Percentiles rank a stretch among this genome's conserved stretches.
These are phyloP conservation scores for Chrysolina oricalcia DNA, from an alignment of 2,888 invertebrate genomes.

Conservation along the genomic window DNA sequence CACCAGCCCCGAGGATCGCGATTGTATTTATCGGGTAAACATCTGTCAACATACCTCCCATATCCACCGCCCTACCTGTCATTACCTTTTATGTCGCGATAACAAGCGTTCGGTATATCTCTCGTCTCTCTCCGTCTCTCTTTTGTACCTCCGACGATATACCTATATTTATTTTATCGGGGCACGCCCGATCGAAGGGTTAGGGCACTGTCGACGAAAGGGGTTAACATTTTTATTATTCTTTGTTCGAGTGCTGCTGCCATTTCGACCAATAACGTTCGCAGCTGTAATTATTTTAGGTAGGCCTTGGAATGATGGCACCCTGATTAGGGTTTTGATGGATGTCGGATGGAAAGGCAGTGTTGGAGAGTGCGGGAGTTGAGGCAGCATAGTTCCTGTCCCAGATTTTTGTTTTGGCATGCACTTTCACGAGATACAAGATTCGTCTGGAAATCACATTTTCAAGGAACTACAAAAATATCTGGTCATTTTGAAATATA, in stretches of 20 bases:
- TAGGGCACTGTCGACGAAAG: constrained; percentile 19
- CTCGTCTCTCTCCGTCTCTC: constrained; percentile 44
- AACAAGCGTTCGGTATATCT: constrained; percentile 53
- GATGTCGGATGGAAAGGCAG: constrained; percentile 8
- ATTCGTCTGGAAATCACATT: no score
- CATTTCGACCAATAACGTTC: constrained; percentile 58
- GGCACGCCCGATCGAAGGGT: constrained; percentile 54
- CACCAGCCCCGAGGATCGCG: not conserved
- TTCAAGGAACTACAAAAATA: no score
- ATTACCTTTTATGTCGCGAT: constrained; percentile 63
- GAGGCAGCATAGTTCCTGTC: no score
- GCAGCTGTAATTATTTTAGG: constrained; percentile 55
- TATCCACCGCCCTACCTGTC: constrained; percentile 67
- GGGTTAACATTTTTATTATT: constrained; percentile 17
- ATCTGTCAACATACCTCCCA: constrained; percentile 72
- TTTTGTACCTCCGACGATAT: constrained; percentile 51
- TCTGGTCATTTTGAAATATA: no score
- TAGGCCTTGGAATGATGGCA: constrained; percentile 39
- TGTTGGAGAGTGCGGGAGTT: not conserved
- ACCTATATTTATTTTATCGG: constrained; percentile 59
- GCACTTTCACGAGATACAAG: no score
- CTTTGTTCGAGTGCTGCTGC: constrained; percentile 46
- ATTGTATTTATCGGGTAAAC: constrained; percentile 69
- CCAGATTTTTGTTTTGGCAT: no score
- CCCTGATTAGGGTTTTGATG: constrained; percentile 32